A percentile compares a stretch with the other conserved stretches of the same genome.
Evolutionary conservation across 2,113 vertebrate genomes (phyloP).

Genomic region (Gobius niger): DNA sequence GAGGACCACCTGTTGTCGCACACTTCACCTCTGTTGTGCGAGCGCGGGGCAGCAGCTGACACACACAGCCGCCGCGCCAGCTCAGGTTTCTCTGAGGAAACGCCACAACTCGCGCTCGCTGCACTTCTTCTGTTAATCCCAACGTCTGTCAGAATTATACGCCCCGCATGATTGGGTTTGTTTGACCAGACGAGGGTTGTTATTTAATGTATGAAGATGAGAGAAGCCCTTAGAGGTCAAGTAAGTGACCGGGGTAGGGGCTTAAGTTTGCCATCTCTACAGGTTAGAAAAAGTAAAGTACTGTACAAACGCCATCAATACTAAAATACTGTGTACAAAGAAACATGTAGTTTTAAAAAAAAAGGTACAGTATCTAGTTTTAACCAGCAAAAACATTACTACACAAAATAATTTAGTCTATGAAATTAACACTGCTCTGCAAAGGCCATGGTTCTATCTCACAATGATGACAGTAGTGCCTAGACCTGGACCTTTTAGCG

Average conservation of each 20-base stretch:
- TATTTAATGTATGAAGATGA: not conserved
- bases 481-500: too few species aligned
- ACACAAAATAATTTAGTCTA: too few species aligned
- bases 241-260: conserved; percentile 22
- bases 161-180: not conserved
- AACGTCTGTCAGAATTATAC: conserved; percentile 11
- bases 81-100: conserved; percentile 58
- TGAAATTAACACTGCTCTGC: too few species aligned
- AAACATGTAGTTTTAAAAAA: too few species aligned
- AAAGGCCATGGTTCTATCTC: too few species aligned
- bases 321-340: too few species aligned
- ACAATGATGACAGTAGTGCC: too few species aligned
- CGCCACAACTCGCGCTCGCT: conserved; percentile 39
- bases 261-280: conserved; percentile 42
- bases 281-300: conserved; percentile 27
- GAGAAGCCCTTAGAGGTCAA: conserved; percentile 15
- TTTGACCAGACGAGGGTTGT: not conserved
- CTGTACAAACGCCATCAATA: too few species aligned
- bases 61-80: conserved; percentile 40
- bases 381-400: too few species aligned
- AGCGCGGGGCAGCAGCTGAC: conserved; percentile 81
- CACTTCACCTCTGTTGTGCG: conserved; percentile 51
- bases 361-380: too few species aligned
- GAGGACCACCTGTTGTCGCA: conserved; percentile 83
- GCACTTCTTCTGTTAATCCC: conserved; percentile 14